phyloP scores from a whole-genome alignment of 2,113 vertebrate species.

The Thermophis baileyi region DNA sequence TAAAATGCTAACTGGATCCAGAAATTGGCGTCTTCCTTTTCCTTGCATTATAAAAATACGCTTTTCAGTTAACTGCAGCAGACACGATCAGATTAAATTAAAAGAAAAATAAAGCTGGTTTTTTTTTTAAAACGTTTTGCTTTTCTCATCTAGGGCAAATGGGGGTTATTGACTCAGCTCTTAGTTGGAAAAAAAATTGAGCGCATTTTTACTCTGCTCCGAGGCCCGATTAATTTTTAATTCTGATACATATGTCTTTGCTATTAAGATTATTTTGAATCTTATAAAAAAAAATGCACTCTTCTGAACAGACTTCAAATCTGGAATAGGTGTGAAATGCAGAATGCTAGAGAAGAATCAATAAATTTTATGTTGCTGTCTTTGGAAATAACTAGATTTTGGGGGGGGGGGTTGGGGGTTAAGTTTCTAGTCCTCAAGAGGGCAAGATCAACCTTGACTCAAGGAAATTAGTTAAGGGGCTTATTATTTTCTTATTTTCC shows the following conservation, averaged over 20 bases:
- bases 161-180: not conserved
- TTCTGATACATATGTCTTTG: not conserved
- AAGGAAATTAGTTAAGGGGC: not conserved
- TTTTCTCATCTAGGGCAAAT: not conserved
- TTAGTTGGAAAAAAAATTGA: not conserved
- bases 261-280: not conserved
- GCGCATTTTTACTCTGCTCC: not conserved
- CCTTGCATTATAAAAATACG: not conserved
- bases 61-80: not conserved
- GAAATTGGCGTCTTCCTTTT: not conserved
- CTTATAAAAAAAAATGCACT: not conserved
- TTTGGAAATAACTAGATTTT: not conserved
- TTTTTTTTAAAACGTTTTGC: not conserved
- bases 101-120: not conserved
- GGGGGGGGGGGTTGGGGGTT: not conserved
- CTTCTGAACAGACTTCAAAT: not conserved
- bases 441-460: not conserved
- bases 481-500: not conserved
- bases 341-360: not conserved
- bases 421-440: not conserved
- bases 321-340: not conserved
- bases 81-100: not conserved
- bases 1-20: not conserved
- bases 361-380: not conserved
- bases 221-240: not conserved